A percentile compares a stretch with the other conserved stretches of the same genome.
phyloP scores from a whole-genome alignment of 1,140 invertebrate genomes.

The Cotesia glomerata region DNA sequence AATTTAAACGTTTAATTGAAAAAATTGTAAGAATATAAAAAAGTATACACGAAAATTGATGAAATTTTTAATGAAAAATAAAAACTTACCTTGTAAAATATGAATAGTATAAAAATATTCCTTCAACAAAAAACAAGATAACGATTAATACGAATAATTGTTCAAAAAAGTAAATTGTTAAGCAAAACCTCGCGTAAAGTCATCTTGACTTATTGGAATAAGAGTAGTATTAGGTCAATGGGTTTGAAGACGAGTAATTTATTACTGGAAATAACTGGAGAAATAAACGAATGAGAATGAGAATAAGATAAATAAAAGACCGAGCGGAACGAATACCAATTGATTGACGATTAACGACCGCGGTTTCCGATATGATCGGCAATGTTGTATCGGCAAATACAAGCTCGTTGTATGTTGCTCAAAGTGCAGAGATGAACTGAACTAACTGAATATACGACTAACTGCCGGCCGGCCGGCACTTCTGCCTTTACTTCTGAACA shows the following conservation, averaged over 20 bases:
- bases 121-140: background rate
- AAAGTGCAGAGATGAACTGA: slow-evolving; percentile 50
- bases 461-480: slow-evolving; percentile 46
- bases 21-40: too few relatives aligned
- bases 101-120: too few relatives aligned
- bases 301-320: background rate
- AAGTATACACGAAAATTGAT: too few relatives aligned
- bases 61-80: too few relatives aligned
- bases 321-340: background rate
- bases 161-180: background rate
- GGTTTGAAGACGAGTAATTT: background rate
- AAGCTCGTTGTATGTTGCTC: slow-evolving; percentile 36
- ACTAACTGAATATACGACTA: slow-evolving; percentile 27
- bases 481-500: slow-evolving; percentile 10
- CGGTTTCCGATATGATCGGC: background rate
- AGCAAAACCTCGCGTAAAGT: background rate
- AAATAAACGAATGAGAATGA: background rate
- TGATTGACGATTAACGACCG: too few relatives aligned
- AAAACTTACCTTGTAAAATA: too few relatives aligned
- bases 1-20: too few relatives aligned
- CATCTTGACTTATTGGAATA: background rate
- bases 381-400: slow-evolving; percentile 23
- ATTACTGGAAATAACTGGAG: background rate
- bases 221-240: background rate
- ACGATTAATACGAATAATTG: background rate